Percentiles rank a stretch among this genome's conserved stretches.
Conservation (phyloP, 1,140 invertebrate genomes). For the Steinernema feltiae region DNA sequence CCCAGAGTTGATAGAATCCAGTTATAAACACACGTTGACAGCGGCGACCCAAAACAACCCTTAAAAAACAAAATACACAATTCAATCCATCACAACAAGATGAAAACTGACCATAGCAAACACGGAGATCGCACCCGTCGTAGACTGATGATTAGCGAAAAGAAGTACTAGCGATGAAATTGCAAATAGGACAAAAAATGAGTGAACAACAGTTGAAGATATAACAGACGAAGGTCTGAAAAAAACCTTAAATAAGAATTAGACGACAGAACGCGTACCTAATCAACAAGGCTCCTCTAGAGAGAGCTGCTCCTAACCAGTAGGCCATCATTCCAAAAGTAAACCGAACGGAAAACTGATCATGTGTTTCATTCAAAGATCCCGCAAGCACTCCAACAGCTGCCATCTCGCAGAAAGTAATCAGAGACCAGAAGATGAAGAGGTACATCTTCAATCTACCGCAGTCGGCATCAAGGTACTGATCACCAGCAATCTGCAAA, state of each 20-base stretch:
- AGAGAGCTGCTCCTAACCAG: not conserved
- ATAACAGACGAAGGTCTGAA: not conserved
- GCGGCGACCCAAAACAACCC: not conserved
- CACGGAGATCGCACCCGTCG: not conserved
- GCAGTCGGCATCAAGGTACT: not conserved
- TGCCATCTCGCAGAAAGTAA: not conserved
- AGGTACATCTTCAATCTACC: not conserved
- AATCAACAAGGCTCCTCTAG: not conserved
- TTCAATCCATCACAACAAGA: not conserved
- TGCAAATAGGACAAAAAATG: not conserved
- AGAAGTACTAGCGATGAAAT: not conserved
- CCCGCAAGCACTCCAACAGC: not conserved
- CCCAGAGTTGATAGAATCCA: conserved; percentile 1
- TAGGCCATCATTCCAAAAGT: not conserved
- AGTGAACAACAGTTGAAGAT: not conserved
- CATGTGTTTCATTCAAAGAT: not conserved
- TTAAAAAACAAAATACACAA: not conserved
- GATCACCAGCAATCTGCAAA: not conserved
- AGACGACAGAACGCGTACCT: not conserved
- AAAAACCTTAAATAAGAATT: too few species aligned
- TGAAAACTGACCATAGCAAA: not conserved
- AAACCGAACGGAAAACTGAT: not conserved
- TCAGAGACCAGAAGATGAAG: not conserved
- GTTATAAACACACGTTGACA: not conserved
- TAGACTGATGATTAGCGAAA: not conserved